A percentile compares a stretch with the other conserved stretches of the same genome.
phyloP scores from a whole-genome alignment of 2,113 vertebrate species.

The Pleuronectes platessa region DNA sequence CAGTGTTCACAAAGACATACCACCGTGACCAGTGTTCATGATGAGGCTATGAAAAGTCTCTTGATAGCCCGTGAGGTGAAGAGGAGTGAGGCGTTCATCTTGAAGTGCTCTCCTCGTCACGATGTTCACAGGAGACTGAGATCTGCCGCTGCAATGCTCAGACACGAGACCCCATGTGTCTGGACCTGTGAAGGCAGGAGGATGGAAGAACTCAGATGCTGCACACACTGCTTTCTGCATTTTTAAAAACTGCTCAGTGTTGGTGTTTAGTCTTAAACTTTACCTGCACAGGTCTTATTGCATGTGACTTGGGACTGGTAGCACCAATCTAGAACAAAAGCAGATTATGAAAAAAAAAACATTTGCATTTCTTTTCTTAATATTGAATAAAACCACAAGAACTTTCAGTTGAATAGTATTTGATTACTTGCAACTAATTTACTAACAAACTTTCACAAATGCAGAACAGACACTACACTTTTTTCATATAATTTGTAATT shows the following conservation, averaged over 20 bases:
- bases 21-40: slow-evolving; percentile 72
- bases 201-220: background rate
- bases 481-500: background rate
- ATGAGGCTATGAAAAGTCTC: slow-evolving; percentile 48
- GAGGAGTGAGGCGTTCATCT: slow-evolving; percentile 33
- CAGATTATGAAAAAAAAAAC: background rate
- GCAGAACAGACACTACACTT: background rate
- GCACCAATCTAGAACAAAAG: slow-evolving; percentile 72
- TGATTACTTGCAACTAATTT: background rate
- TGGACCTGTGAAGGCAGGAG: slow-evolving; percentile 61
- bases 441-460: background rate
- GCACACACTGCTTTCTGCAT: background rate
- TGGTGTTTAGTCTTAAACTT: slow-evolving; percentile 2
- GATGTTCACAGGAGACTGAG: slow-evolving; percentile 81
- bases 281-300: slow-evolving; percentile 63
- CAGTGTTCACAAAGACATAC: slow-evolving; percentile 41
- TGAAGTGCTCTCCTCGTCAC: slow-evolving; percentile 45
- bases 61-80: slow-evolving; percentile 64
- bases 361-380: too few relatives aligned
- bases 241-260: background rate
- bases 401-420: background rate
- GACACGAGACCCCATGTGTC: slow-evolving; percentile 53
- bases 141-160: slow-evolving; percentile 30
- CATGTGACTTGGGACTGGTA: slow-evolving; percentile 72
- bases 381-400: background rate